These are phyloP conservation scores for Agrotis segetum DNA, from an alignment of 2,888 invertebrate genomes.

Conservation along the genomic window DNA sequence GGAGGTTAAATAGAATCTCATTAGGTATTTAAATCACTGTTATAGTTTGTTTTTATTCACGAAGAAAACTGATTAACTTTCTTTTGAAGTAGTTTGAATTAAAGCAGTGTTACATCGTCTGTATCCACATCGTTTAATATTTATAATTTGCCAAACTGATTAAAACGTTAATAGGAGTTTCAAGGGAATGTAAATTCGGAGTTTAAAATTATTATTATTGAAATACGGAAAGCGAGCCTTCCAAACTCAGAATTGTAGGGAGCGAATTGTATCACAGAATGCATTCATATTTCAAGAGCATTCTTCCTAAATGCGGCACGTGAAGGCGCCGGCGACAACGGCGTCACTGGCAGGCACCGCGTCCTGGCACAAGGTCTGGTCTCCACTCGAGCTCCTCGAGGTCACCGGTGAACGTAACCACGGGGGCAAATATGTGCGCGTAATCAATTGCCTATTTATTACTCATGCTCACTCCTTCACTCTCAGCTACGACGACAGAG, in stretches of 20 bases:
- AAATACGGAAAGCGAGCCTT: conserved; percentile 42
- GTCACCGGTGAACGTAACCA: conserved; percentile 84
- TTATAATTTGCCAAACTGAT: background rate
- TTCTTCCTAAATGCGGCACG: conserved; percentile 69
- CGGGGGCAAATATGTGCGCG: conserved; percentile 78
- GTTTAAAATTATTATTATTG: conserved; percentile 34
- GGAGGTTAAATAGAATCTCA: conserved; percentile 15
- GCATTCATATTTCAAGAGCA: conserved; percentile 67
- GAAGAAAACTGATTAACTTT: background rate
- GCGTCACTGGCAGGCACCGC: conserved; percentile 71
- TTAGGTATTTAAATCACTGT: conserved; percentile 19
- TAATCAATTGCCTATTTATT: conserved; percentile 73
- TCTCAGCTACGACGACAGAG: conserved; percentile 52
- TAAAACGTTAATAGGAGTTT: conserved; percentile 4
- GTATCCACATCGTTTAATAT: background rate
- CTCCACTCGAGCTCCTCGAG: conserved; percentile 79
- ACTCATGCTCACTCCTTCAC: conserved; percentile 60
- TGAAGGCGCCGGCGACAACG: conserved; percentile 50
- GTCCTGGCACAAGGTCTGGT: conserved; percentile 84
- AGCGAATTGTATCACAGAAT: conserved; percentile 30
- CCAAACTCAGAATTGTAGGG: conserved; percentile 24
- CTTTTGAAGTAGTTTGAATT: background rate
- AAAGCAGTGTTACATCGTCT: background rate
- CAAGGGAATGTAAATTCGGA: conserved; percentile 15
- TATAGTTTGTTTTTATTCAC: background rate